Conservation (phyloP, 2,888 invertebrate genomes). For the Dichetophora obliterata region DNA sequence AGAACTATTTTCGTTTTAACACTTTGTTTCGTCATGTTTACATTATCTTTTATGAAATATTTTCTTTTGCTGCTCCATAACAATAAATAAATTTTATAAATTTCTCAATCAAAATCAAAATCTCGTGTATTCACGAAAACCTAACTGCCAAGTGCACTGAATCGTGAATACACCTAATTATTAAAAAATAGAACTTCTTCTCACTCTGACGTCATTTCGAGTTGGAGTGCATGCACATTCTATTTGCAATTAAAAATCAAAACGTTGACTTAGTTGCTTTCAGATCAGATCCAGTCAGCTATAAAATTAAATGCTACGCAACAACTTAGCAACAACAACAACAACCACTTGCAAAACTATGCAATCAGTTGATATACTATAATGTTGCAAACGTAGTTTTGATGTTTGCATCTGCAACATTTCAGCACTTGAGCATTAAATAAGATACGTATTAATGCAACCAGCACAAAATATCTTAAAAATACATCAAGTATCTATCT, state of each 20-base stretch:
- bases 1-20: too few relatives aligned
- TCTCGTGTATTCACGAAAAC: too few relatives aligned
- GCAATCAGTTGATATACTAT: background rate
- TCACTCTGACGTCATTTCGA: too few relatives aligned
- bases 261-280: background rate
- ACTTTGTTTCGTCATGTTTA: too few relatives aligned
- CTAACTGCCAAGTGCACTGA: too few relatives aligned
- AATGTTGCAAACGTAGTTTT: background rate
- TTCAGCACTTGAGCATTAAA: constrained; percentile 47
- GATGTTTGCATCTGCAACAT: constrained; percentile 39
- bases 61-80: too few relatives aligned
- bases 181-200: too few relatives aligned
- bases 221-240: background rate
- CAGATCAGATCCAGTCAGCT: constrained; percentile 5
- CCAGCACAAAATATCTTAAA: background rate
- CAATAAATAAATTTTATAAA: too few relatives aligned
- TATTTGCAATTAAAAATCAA: background rate
- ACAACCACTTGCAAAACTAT: background rate
- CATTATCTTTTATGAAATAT: too few relatives aligned
- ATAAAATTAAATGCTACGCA: constrained; percentile 16
- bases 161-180: too few relatives aligned
- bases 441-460: constrained; percentile 39
- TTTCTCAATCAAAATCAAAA: too few relatives aligned
- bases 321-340: background rate
- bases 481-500: background rate